Percentiles rank a stretch among this genome's conserved stretches.
Conservation (phyloP, 2,888 invertebrate genomes). For the Sesamia inferens region DNA sequence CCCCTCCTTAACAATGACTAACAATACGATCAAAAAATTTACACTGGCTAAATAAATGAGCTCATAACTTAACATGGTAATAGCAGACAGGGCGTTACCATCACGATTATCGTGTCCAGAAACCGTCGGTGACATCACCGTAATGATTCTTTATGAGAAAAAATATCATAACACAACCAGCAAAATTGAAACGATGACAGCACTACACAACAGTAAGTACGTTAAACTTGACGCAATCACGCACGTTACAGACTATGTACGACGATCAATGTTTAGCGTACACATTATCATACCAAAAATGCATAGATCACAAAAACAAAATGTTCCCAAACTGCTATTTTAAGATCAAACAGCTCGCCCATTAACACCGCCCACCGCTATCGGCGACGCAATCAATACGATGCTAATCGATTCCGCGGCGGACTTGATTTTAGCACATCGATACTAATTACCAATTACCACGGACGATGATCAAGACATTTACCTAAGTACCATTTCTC, state of each 20-base stretch:
- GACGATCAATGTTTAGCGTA: constrained; percentile 73
- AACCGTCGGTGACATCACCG: constrained; percentile 84
- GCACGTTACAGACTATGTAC: constrained; percentile 70
- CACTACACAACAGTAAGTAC: constrained; percentile 77
- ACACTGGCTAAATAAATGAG: constrained; percentile 79
- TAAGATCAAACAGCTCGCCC: constrained; percentile 80
- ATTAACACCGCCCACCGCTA: constrained; percentile 83
- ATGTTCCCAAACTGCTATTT: constrained; percentile 81
- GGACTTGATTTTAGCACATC: constrained; percentile 85
- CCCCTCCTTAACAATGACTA: constrained; percentile 78
- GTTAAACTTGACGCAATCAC: constrained; percentile 81
- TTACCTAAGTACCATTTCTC: constrained; percentile 57
- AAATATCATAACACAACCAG: constrained; percentile 78
- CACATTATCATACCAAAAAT: constrained; percentile 82
- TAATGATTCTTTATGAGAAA: constrained; percentile 78
- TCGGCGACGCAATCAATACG: constrained; percentile 80
- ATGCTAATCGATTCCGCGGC: constrained; percentile 80
- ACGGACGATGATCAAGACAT: constrained; percentile 75
- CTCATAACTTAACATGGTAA: constrained; percentile 82
- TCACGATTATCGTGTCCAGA: constrained; percentile 84
- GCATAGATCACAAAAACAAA: constrained; percentile 85
- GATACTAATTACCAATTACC: constrained; percentile 85
- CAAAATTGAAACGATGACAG: constrained; percentile 82
- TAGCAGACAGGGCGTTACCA: constrained; percentile 81
- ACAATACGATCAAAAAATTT: constrained; percentile 78